Evolutionary conservation across 1,140 invertebrate genomes (phyloP).

Genomic region (Drosophila paulistorum): DNA sequence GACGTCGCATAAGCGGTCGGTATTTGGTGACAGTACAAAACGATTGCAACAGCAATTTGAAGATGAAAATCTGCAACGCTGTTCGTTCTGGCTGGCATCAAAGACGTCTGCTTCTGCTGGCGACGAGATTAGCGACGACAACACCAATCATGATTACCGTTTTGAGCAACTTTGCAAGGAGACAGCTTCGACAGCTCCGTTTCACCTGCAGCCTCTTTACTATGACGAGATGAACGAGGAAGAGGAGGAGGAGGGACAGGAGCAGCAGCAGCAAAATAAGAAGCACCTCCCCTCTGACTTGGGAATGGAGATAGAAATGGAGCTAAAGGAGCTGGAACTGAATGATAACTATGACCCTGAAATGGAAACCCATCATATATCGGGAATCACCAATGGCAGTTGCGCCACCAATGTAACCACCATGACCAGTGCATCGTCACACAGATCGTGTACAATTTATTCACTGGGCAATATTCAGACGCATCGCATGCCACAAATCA

Average conservation of each 20-base stretch:
- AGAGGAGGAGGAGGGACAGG: not conserved
- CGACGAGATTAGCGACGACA: not conserved
- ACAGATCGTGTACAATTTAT: slow-evolving; percentile 34
- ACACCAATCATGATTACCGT: slow-evolving; percentile 4
- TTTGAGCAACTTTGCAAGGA: slow-evolving; percentile 56
- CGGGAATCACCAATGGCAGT: slow-evolving; percentile 14
- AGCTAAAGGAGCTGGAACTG: not conserved
- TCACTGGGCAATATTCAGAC: slow-evolving; percentile 35
- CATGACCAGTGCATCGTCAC: slow-evolving; percentile 33
- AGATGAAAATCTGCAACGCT: slow-evolving; percentile 19
- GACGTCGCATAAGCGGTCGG: not conserved
- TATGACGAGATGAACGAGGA: not conserved
- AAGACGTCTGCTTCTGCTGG: not conserved
- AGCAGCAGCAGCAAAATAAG: not conserved
- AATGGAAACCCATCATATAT: not conserved
- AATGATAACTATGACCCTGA: not conserved
- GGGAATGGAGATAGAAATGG: not conserved
- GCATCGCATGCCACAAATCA: slow-evolving; percentile 37
- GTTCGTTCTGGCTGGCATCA: slow-evolving; percentile 4
- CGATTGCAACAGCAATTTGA: slow-evolving; percentile 41
- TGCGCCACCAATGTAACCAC: slow-evolving; percentile 23
- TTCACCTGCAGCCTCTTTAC: slow-evolving; percentile 35
- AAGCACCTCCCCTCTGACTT: no score
- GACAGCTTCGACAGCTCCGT: slow-evolving; percentile 62
- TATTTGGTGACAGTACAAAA: not conserved